Evolutionary conservation across 1,140 invertebrate genomes (phyloP), one percentile per base, ranked within the genome.

Genomic region (Tetragonula clypearis): DNA sequence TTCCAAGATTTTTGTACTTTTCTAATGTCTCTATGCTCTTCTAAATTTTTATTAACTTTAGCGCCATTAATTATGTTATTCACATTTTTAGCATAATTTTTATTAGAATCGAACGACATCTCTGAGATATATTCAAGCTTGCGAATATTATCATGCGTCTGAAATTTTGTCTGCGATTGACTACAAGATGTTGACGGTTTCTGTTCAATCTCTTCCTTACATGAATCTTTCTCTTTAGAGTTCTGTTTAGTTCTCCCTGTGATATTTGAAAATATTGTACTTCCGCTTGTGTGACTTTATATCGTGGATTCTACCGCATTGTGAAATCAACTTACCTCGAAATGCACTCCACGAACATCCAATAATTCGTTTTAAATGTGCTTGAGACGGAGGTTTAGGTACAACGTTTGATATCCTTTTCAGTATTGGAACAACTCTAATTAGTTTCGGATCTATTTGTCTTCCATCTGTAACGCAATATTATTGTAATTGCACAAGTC

Each of bases 321-420:
- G 23, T 49, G 30, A 60, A 9, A 23, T 69, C 21, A 81, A 86
- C 53, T 35, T 90, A 95, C 94, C 93, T 92, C 90, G 93, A 82
- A 95, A 95, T 72, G 94, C 94, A 87, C 94, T 95, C 94, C 94
- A 95, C 23, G 93, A 93, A 80, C 94, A 95, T 14, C 94, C 92
- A 75, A 94, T 90, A 49, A 91, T 92, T 87, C 90, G 92, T 88
- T 93, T 95, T 15, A 92, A 77, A 69, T 92, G 79, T 19, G 88
- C 90, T n/a, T 90, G 91, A 26, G 90, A 88, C 53, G 94, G 94
- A 69, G 93, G 90, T 87, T 93, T 94, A 86, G 92, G 92, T 72
- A 91, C 58, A 35, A 86, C 86, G 73, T 93, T 92, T 4, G 89
- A 89, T 56, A 92, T 75, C 86, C 87, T 90, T 84, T 94, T 94